Evolutionary conservation across 2,888 invertebrate genomes (phyloP).

Genomic region (Sclerodermus sp.): DNA sequence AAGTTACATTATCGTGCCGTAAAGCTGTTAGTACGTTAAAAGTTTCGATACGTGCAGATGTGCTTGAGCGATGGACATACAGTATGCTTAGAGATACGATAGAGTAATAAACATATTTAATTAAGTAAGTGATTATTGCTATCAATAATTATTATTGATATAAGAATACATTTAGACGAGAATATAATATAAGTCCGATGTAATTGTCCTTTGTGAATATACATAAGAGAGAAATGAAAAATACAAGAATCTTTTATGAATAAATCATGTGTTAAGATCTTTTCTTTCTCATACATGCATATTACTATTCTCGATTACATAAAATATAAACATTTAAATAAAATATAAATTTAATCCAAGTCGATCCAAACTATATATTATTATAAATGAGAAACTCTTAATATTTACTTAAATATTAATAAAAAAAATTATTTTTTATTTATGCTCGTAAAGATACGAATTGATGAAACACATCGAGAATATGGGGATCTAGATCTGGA

Average conservation of each 20-base stretch:
- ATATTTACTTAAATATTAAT: too few relatives aligned
- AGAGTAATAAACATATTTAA: slow-evolving; percentile 47
- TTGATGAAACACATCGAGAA: slow-evolving; percentile 95
- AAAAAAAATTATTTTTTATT: too few relatives aligned
- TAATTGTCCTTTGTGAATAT: slow-evolving; percentile 58
- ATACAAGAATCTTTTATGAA: slow-evolving; percentile 58
- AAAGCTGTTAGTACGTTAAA: slow-evolving; percentile 14
- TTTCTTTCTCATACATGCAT: not conserved
- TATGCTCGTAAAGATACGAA: slow-evolving; percentile 87
- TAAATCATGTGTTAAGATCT: slow-evolving; percentile 19
- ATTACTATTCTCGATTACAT: too few relatives aligned
- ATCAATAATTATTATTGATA: slow-evolving; percentile 45
- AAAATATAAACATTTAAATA: too few relatives aligned
- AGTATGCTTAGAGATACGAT: slow-evolving; percentile 47
- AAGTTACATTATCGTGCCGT: slow-evolving; percentile 10
- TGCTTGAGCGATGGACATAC: slow-evolving; percentile 40
- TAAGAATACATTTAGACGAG: slow-evolving; percentile 50
- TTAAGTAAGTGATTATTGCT: slow-evolving; percentile 48
- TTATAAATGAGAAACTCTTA: too few relatives aligned
- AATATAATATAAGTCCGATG: slow-evolving; percentile 54
- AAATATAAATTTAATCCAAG: too few relatives aligned
- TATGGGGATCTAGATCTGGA: slow-evolving; percentile 92
- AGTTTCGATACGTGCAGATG: slow-evolving; percentile 25
- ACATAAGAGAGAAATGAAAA: slow-evolving; percentile 55
- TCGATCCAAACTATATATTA: too few relatives aligned